phyloP scores from a whole-genome alignment of 2,888 invertebrate genomes.

The Platycheirus albimanus region DNA sequence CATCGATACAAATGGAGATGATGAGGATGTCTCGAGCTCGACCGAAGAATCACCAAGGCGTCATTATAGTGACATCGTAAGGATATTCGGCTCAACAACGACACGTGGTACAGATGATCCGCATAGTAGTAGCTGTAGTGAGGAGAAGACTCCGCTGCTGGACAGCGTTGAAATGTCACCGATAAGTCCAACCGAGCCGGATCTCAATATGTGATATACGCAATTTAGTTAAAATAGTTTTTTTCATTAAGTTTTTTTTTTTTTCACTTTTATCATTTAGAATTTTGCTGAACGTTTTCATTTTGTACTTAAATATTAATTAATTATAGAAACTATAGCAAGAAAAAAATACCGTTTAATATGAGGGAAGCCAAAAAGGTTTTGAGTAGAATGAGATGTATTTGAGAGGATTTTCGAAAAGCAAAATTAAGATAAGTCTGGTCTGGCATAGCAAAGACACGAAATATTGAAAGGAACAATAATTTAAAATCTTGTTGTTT shows the following conservation, averaged over 20 bases:
- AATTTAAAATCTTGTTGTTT: no score
- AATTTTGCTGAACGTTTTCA: conserved; percentile 49
- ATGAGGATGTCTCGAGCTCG: conserved; percentile 78
- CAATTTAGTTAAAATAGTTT: conserved; percentile 57
- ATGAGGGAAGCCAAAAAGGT: conserved; percentile 11
- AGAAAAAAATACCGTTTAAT: conserved; percentile 15
- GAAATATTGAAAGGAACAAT: no score
- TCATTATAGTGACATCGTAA: conserved; percentile 75
- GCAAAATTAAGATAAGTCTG: no score
- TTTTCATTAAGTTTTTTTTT: conserved; percentile 14
- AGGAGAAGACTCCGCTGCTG: conserved; percentile 82
- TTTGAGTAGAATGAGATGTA: neutral
- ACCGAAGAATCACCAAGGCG: conserved; percentile 80
- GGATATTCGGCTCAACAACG: conserved; percentile 79
- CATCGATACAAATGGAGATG: conserved; percentile 72
- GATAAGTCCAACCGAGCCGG: conserved; percentile 82
- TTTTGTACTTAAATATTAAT: conserved; percentile 50
- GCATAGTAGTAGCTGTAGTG: conserved; percentile 79
- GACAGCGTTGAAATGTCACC: conserved; percentile 83
- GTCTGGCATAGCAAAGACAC: no score
- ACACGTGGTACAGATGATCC: conserved; percentile 80
- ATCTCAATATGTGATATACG: conserved; percentile 76
- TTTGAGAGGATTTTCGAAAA: conserved; percentile 2
- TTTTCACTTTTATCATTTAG: neutral
- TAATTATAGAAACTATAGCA: neutral